A percentile compares a stretch with the other conserved stretches of the same genome.
These are phyloP conservation scores for Drosophila lutescens DNA, from an alignment of 2,888 invertebrate species.

Conservation along the genomic window DNA sequence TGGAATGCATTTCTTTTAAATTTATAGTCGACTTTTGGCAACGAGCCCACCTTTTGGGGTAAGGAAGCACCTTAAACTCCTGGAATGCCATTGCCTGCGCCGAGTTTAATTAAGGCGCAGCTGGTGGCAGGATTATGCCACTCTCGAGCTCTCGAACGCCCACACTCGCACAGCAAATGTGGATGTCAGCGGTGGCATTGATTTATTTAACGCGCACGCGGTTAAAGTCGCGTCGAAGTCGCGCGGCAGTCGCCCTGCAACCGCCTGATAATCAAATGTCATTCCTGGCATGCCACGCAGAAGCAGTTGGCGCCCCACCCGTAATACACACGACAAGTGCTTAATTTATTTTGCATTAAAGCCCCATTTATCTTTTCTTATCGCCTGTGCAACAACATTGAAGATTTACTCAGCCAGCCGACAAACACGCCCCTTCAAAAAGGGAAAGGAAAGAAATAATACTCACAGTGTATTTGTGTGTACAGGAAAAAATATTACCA, in stretches of 20 bases:
- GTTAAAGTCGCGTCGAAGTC: slow-evolving; percentile 47
- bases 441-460: slow-evolving; percentile 5
- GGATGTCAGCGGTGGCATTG: slow-evolving; percentile 58
- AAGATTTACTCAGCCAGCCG: slow-evolving; percentile 70
- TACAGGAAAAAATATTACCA: neutral
- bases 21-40: slow-evolving; percentile 53
- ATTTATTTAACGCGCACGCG: slow-evolving; percentile 65
- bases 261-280: slow-evolving; percentile 79
- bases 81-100: slow-evolving; percentile 40
- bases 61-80: slow-evolving; percentile 28
- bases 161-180: slow-evolving; percentile 19
- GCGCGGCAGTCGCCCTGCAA: slow-evolving; percentile 56
- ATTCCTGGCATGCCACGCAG: slow-evolving; percentile 63
- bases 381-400: slow-evolving; percentile 76
- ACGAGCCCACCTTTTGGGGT: neutral
- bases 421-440: slow-evolving; percentile 23
- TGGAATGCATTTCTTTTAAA: slow-evolving; percentile 46
- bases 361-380: slow-evolving; percentile 78
- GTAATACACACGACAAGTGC: slow-evolving; percentile 75
- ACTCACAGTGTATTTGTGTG: slow-evolving; percentile 6
- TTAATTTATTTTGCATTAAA: slow-evolving; percentile 79
- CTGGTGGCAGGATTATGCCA: slow-evolving; percentile 63
- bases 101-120: slow-evolving; percentile 70
- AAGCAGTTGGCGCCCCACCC: slow-evolving; percentile 19
- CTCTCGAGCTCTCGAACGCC: slow-evolving; percentile 24